These are phyloP conservation scores for Sciurus niger DNA, from an alignment of 2,113 vertebrate species.

Conservation along the genomic window DNA sequence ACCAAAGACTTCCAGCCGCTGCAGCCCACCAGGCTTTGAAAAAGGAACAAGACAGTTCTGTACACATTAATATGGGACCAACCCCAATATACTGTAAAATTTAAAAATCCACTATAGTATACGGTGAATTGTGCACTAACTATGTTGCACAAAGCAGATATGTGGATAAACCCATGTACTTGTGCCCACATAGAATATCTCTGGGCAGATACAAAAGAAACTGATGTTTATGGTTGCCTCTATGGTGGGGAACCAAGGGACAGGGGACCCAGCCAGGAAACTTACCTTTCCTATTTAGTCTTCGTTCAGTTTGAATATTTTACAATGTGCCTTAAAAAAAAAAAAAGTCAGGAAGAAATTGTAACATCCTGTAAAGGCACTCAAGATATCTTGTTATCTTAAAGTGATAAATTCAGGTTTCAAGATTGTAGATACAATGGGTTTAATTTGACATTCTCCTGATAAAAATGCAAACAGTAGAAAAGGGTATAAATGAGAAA, in stretches of 20 bases:
- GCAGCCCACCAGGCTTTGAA: not conserved
- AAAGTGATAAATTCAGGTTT: conserved; percentile 60
- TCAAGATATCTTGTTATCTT: conserved; percentile 20
- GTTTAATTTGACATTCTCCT: conserved; percentile 51
- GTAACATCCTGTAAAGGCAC: conserved; percentile 5
- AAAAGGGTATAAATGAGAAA: conserved; percentile 7
- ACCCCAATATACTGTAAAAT: not conserved
- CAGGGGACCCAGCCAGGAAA: not conserved
- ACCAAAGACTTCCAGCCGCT: not conserved
- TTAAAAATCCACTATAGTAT: not conserved
- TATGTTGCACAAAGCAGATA: not conserved
- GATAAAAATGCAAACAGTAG: conserved; percentile 25
- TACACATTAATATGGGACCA: not conserved
- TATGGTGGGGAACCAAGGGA: not conserved
- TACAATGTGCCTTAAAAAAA: not conserved
- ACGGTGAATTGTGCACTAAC: not conserved
- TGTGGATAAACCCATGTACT: not conserved
- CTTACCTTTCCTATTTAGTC: not conserved
- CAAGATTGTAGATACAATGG: not conserved
- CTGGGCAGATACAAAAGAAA: not conserved
- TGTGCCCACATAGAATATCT: not conserved
- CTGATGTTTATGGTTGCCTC: not conserved
- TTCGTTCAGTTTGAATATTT: conserved; percentile 28
- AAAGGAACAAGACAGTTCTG: not conserved
- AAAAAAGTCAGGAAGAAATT: not conserved